Percentiles rank a stretch among this genome's conserved stretches.
Conservation (phyloP, 2,888 invertebrate genomes). For the Stegophylla sp. region DNA sequence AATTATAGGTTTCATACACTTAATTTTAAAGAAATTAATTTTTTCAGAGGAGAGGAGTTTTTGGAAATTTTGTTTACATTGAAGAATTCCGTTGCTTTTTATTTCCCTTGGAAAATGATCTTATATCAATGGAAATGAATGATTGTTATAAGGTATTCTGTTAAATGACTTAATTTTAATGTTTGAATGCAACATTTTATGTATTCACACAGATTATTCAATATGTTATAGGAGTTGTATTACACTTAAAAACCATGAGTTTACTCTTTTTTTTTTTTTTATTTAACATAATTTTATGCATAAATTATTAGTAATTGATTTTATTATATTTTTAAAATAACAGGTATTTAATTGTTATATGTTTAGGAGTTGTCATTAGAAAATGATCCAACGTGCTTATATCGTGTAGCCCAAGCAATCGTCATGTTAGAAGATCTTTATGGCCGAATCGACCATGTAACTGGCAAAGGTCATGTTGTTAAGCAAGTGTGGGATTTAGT, state of each 20-base stretch:
- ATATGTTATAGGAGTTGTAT: no score
- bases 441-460: conserved; percentile 86
- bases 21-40: not conserved
- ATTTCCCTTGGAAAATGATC: conserved; percentile 89
- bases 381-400: conserved; percentile 86
- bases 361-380: conserved; percentile 80
- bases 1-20: conserved; percentile 29
- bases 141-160: conserved; percentile 76
- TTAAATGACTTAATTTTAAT: not conserved
- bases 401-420: conserved; percentile 85
- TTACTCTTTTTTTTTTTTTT: no score
- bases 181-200: conserved; percentile 21
- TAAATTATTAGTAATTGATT: no score
- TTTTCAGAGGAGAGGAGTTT: conserved; percentile 77
- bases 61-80: conserved; percentile 76
- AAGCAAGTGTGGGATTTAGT: conserved; percentile 89
- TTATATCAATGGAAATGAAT: conserved; percentile 89
- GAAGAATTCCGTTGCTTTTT: conserved; percentile 86
- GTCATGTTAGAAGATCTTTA: conserved; percentile 85
- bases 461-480: conserved; percentile 87
- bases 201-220: conserved; percentile 25
- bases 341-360: not conserved
- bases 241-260: no score
- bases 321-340: no score
- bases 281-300: no score